phyloP scores from a whole-genome alignment of 2,797 vertebrate species.

The Novumbra hubbsi region DNA sequence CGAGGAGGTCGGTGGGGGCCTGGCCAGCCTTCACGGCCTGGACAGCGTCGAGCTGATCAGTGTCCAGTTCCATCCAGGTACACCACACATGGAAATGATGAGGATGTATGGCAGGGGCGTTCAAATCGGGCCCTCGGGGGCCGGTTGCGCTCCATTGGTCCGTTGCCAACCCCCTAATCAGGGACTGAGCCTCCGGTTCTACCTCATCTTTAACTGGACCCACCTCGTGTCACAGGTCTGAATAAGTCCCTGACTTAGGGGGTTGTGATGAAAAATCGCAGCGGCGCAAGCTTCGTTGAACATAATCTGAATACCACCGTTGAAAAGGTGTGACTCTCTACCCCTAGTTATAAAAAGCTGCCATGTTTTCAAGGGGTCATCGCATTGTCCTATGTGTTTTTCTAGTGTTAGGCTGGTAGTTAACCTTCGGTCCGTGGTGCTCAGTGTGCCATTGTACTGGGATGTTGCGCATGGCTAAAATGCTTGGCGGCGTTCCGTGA shows the following conservation, averaged over 20 bases:
- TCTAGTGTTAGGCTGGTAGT: not conserved
- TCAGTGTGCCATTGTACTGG: not conserved
- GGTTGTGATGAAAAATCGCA: no score
- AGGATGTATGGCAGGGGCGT: no score
- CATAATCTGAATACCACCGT: no score
- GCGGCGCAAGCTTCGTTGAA: no score
- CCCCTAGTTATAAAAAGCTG: not conserved
- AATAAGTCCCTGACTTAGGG: no score
- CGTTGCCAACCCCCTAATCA: no score
- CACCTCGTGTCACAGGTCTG: no score
- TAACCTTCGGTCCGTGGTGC: not conserved
- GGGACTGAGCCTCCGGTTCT: no score
- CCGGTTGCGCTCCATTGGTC: no score
- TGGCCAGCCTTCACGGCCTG: slow-evolving; percentile 87
- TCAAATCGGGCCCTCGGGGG: no score
- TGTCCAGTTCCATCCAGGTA: slow-evolving; percentile 79
- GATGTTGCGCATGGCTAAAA: not conserved
- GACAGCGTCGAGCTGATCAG: slow-evolving; percentile 85
- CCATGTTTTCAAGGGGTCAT: not conserved
- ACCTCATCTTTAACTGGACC: no score
- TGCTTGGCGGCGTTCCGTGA: not conserved
- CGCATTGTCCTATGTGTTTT: not conserved
- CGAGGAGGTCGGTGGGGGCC: slow-evolving; percentile 51
- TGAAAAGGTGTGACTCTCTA: not conserved
- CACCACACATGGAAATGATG: not conserved